phyloP scores from a whole-genome alignment of 2,113 vertebrate species.

The Galeopterus variegatus region DNA sequence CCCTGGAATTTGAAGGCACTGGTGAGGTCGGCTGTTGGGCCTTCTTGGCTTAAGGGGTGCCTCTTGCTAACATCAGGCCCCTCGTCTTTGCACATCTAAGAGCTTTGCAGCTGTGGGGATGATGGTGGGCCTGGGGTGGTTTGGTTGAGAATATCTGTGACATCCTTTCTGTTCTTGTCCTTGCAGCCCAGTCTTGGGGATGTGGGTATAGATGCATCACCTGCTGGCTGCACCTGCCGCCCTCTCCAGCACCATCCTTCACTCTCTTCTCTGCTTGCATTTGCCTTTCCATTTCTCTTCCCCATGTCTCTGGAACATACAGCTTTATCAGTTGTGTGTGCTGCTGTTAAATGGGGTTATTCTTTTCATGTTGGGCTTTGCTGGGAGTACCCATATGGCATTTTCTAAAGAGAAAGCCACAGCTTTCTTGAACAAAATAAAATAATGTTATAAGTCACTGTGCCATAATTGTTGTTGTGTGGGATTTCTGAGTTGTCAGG shows the following conservation, averaged over 20 bases:
- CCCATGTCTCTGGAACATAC: rapidly evolving
- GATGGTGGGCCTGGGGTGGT: too few relatives aligned
- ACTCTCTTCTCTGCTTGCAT: too few relatives aligned
- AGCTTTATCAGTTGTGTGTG: not conserved
- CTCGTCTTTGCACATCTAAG: not conserved
- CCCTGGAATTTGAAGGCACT: not conserved
- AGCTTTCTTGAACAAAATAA: not conserved
- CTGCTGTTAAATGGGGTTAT: not conserved
- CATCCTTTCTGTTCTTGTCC: not conserved
- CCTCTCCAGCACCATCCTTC: not conserved
- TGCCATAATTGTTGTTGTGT: not conserved
- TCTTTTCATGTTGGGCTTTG: not conserved
- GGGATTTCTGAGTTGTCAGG: not conserved
- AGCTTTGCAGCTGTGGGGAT: not conserved
- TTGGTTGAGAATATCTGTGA: not conserved
- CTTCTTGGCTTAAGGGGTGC: not conserved
- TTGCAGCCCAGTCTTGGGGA: not conserved
- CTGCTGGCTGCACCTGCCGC: rapidly evolving
- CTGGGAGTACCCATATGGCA: not conserved
- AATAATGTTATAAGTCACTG: rapidly evolving
- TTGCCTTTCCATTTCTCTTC: too few relatives aligned
- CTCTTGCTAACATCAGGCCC: not conserved
- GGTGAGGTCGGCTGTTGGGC: not conserved
- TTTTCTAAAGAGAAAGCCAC: not conserved
- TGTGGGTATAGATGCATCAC: rapidly evolving